These are phyloP conservation scores for Sebastes trivittatus DNA, from an alignment of 2,797 vertebrate genomes.

Conservation along the genomic window DNA sequence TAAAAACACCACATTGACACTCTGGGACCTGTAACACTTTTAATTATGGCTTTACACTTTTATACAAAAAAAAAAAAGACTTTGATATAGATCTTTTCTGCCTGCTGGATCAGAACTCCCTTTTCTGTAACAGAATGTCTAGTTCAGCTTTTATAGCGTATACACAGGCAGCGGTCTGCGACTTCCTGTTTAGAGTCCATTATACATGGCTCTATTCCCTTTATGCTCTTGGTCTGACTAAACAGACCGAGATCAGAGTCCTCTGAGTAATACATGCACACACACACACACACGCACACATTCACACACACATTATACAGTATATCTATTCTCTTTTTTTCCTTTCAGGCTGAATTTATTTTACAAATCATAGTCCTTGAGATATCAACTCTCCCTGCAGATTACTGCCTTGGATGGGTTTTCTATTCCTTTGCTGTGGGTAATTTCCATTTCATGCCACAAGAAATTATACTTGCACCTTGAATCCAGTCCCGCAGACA, in stretches of 20 bases:
- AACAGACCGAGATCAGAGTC: conserved; percentile 32
- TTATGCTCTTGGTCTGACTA: conserved; percentile 35
- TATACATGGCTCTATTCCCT: conserved; percentile 24
- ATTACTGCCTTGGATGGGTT: conserved; percentile 25
- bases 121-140: conserved; percentile 19
- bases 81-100: conserved; percentile 26
- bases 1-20: conserved; percentile 10
- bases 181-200: conserved; percentile 46
- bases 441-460: conserved; percentile 35
- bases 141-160: conserved; percentile 18
- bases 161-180: background rate
- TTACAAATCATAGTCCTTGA: conserved; percentile 37
- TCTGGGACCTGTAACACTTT: conserved; percentile 52
- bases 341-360: conserved; percentile 34
- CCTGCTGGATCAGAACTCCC: conserved; percentile 17
- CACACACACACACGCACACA: background rate
- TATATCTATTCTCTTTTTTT: background rate
- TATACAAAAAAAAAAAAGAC: conserved; percentile 40
- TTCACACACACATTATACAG: background rate
- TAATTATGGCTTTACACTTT: conserved; percentile 68
- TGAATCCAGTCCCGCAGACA: background rate
- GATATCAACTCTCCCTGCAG: conserved; percentile 42
- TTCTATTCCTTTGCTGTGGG: conserved; percentile 6
- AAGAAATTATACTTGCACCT: conserved; percentile 20
- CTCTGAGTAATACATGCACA: conserved; percentile 25